phyloP scores from a whole-genome alignment of 1,140 invertebrate species.

The Stegodyphus mimosarum region DNA sequence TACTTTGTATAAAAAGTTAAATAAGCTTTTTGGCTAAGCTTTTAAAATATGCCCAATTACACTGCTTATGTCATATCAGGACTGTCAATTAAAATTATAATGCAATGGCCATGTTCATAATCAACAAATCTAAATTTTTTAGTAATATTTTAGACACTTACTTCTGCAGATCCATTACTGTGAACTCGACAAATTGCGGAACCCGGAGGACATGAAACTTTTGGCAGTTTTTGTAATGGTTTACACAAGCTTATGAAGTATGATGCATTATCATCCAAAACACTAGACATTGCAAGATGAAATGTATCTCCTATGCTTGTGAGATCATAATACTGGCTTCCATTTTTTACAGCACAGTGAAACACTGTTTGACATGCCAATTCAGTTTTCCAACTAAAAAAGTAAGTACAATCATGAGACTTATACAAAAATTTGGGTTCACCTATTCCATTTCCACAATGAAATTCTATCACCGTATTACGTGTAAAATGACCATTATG shows the following conservation, averaged over 20 bases:
- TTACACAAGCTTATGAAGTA: conserved; percentile 68
- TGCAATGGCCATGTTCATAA: too few relatives aligned
- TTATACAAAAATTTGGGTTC: conserved; percentile 31
- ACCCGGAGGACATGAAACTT: conserved; percentile 65
- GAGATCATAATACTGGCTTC: conserved; percentile 65
- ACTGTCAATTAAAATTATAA: too few relatives aligned
- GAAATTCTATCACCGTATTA: conserved; percentile 66
- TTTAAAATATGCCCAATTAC: too few relatives aligned
- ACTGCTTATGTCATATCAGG: too few relatives aligned
- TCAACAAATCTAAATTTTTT: too few relatives aligned
- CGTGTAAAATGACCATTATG: conserved; percentile 60
- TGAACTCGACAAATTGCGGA: conserved; percentile 65
- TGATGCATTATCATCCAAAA: conserved; percentile 54
- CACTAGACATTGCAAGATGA: conserved; percentile 63
- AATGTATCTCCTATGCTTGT: conserved; percentile 65
- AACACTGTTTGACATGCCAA: conserved; percentile 64
- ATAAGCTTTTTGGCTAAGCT: too few relatives aligned
- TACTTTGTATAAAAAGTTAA: too few relatives aligned
- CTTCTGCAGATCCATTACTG: background rate
- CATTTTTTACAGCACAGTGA: conserved; percentile 65
- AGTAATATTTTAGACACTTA: too few relatives aligned
- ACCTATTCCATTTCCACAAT: conserved; percentile 62
- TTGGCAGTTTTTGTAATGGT: conserved; percentile 65
- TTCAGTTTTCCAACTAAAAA: conserved; percentile 67
- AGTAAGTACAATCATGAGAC: conserved; percentile 64